Evolutionary conservation across 2,797 vertebrate genomes (phyloP).

Genomic region (Gallirallus australis): DNA sequence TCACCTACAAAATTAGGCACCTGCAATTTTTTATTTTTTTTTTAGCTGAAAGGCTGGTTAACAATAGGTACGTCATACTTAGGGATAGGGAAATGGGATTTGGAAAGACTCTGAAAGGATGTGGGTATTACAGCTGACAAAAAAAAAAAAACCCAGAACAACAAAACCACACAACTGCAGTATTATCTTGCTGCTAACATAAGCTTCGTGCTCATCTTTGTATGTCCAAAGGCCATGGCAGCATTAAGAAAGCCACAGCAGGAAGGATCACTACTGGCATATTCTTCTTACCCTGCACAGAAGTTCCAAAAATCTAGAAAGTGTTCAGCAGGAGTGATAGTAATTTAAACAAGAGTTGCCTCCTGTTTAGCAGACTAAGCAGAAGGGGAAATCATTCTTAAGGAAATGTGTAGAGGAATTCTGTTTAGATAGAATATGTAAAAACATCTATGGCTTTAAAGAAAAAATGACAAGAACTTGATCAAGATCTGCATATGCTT

Average conservation of each 20-base stretch:
- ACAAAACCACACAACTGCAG: neutral
- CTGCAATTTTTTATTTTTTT: neutral
- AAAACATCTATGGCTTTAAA: neutral
- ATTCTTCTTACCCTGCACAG: neutral
- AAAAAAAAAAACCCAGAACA: neutral
- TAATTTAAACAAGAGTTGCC: neutral
- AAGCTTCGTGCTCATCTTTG: neutral
- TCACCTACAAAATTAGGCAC: slow-evolving; percentile 36
- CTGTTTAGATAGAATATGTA: neutral
- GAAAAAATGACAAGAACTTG: neutral
- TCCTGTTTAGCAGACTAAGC: neutral
- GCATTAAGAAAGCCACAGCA: neutral
- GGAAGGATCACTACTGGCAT: neutral
- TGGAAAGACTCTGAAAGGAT: neutral
- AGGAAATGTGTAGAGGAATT: neutral
- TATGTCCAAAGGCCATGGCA: neutral
- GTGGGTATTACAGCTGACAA: neutral
- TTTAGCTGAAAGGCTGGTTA: neutral
- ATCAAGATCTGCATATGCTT: neutral
- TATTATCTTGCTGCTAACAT: neutral
- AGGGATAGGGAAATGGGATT: neutral
- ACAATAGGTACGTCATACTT: neutral
- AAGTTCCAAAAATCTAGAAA: neutral
- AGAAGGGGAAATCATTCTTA: neutral
- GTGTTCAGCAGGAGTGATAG: neutral